A percentile compares a stretch with the other conserved stretches of the same genome.
Evolutionary conservation across 2,113 vertebrate genomes (phyloP).

Genomic region (Natator depressus): DNA sequence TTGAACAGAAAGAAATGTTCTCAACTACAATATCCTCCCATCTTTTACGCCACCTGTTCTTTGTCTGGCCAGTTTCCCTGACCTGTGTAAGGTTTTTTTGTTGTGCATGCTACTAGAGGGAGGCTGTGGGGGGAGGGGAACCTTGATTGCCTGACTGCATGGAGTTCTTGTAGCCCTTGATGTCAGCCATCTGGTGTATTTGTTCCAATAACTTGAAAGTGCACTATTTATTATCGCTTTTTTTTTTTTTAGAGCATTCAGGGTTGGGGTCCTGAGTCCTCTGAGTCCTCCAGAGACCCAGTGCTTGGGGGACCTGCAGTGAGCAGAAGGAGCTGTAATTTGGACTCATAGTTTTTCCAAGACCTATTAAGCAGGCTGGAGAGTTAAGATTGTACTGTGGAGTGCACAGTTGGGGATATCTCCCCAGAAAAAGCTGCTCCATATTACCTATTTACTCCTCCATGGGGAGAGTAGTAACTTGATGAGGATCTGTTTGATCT

Average conservation of each 20-base stretch:
- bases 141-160: background rate
- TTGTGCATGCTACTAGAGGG: background rate
- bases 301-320: background rate
- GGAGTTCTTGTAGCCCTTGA: background rate
- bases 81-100: background rate
- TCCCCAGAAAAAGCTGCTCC: background rate
- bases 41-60: rapidly evolving
- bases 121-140: no score
- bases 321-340: background rate
- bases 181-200: background rate
- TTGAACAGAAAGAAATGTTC: background rate
- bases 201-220: background rate
- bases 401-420: background rate
- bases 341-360: background rate
- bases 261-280: background rate
- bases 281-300: background rate
- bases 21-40: background rate
- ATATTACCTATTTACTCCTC: background rate
- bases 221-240: background rate
- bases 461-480: background rate
- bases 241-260: background rate
- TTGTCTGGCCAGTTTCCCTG: background rate
- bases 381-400: background rate
- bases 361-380: background rate
- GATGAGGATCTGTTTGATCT: background rate